phyloP scores from a whole-genome alignment of 2,888 invertebrate genomes.

The Eupithecia inturbata region DNA sequence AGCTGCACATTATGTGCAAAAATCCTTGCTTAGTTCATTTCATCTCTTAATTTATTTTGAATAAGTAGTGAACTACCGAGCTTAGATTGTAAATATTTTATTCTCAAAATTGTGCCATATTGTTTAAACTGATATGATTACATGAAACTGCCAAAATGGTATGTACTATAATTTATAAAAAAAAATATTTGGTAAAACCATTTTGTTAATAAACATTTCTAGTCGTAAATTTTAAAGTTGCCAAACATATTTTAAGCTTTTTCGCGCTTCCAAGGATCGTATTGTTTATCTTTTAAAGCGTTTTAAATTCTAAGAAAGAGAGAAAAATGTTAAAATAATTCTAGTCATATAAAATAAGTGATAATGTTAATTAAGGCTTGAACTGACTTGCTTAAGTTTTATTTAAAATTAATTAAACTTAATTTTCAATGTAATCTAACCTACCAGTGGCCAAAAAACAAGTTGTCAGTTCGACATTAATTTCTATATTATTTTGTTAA shows the following conservation, averaged over 20 bases:
- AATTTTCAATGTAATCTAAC: not conserved
- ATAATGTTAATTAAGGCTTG: constrained; percentile 40
- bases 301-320: constrained; percentile 23
- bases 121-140: not conserved
- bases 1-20: constrained; percentile 39
- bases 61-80: constrained; percentile 37
- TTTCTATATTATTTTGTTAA: not conserved
- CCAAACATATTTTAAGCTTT: constrained; percentile 24
- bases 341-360: constrained; percentile 40
- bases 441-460: not conserved
- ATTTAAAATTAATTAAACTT: constrained; percentile 15
- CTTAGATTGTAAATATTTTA: constrained; percentile 41
- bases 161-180: constrained; percentile 12
- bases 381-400: constrained; percentile 45
- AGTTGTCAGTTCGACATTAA: not conserved
- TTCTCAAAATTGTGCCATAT: constrained; percentile 35
- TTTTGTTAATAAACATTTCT: constrained; percentile 14
- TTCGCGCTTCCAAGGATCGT: constrained; percentile 24
- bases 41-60: constrained; percentile 18
- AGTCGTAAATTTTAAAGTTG: constrained; percentile 19
- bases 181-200: constrained; percentile 9
- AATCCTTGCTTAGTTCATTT: constrained; percentile 21
- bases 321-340: constrained; percentile 29
- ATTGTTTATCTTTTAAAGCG: constrained; percentile 19
- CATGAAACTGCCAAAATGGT: constrained; percentile 15